Percentiles rank a stretch among this genome's conserved stretches.
Evolutionary conservation across 2,113 vertebrate species (phyloP).

Genomic region (Heterotilapia buettikoferi): DNA sequence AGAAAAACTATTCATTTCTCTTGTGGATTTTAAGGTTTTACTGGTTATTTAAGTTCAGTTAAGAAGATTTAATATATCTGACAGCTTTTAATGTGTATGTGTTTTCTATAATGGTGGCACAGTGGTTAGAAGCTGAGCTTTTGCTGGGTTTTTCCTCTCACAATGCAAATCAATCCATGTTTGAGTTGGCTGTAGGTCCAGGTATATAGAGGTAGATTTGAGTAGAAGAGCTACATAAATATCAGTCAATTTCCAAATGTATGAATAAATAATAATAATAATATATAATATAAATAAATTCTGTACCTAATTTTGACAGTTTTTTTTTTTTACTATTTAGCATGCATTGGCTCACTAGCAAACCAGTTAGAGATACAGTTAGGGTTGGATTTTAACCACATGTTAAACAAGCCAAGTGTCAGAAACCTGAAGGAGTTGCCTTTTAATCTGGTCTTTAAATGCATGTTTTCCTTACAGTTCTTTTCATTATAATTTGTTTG

Average conservation of each 20-base stretch:
- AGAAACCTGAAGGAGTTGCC: neutral
- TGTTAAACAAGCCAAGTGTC: neutral
- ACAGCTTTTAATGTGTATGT: neutral
- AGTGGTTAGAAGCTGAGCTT: neutral
- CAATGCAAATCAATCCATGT: neutral
- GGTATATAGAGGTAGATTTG: neutral
- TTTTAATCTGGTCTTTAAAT: neutral
- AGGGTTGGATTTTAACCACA: neutral
- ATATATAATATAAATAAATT: neutral
- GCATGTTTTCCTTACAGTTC: neutral
- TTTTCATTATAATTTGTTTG: neutral
- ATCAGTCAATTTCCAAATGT: neutral
- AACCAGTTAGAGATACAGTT: rapidly evolving
- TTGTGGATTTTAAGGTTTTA: neutral
- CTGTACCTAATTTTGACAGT: neutral
- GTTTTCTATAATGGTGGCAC: neutral
- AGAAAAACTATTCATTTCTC: neutral
- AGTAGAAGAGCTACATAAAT: neutral
- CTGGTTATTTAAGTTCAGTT: neutral
- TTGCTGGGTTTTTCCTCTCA: rapidly evolving
- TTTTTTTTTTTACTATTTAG: neutral
- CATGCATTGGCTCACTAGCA: neutral
- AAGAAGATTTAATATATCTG: neutral
- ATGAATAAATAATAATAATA: neutral
- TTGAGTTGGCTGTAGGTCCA: neutral